Evolutionary conservation across 2,888 invertebrate species (phyloP), one percentile per base, ranked within the genome.

Genomic region (Torymus tubicola): DNA sequence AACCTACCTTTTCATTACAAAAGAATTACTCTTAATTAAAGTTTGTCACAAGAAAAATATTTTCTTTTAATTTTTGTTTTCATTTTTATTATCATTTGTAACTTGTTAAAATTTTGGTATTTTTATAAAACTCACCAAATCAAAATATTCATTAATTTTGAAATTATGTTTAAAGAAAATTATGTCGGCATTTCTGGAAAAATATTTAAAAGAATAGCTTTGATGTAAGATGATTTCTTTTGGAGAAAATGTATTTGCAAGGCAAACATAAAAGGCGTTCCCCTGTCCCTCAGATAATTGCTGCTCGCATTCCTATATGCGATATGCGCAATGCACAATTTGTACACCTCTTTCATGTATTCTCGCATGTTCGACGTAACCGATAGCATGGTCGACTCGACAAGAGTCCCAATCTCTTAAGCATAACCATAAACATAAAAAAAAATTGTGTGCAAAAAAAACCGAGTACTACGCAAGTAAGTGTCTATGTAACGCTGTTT

Each of bases 401-500:
- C 80, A 81, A 82, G 80, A 81, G 80, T 81, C 80, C 82, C 80
- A 78, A 60, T 52, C 75, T 67, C 63, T 68, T 78, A 82, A 67
- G 72, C 80, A 81, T 82, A 82, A 82, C 82, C 75, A 76, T 80
- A 76, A 81, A 55, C 75, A 69, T 81, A 63, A 63, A 74, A 73
- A 73, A 82, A 82, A 80, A 81, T 78, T 82, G 78, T 78, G 72
- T 82, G 55, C 74, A 78, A 75, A 82, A 77, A 75, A 82, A 84
- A 81, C 75, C 80, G 82, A 78, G 81, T 85, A 86, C 84, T 84
- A 84, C 84, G 86, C 85, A 84, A 83, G 64, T 87, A 87, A 86
- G 84, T 87, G 87, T 87, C 86, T 85, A 86, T 88, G 86, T 87
- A 87, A 87, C 84, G 84, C 87, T 87, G 87, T 87, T 86, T 82